Percentiles rank a stretch among this genome's conserved stretches.
Evolutionary conservation across 2,797 vertebrate genomes (phyloP).

Genomic region (Champsocephalus esox): DNA sequence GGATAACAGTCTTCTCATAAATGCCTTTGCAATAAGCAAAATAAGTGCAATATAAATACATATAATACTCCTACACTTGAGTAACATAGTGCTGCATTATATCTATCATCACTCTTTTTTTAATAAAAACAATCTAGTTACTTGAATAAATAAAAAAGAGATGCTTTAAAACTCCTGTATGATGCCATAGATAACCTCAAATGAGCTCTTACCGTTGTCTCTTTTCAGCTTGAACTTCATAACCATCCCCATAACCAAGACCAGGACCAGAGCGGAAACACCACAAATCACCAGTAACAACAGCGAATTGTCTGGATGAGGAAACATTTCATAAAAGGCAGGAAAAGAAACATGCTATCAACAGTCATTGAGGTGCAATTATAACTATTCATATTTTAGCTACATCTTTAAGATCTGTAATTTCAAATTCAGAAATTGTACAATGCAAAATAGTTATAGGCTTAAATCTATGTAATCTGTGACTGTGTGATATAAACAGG

Average conservation of each 20-base stretch:
- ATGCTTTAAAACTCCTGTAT: background rate
- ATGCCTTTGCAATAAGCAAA: background rate
- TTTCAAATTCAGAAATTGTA: background rate
- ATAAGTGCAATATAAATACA: background rate
- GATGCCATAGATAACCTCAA: background rate
- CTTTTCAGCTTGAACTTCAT: constrained; percentile 70
- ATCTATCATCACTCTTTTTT: background rate
- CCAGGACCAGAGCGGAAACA: constrained; percentile 51
- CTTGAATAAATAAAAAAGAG: background rate
- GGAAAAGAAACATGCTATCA: background rate
- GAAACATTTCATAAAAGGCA: constrained; percentile 3
- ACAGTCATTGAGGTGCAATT: background rate
- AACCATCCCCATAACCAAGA: constrained; percentile 48
- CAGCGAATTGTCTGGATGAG: background rate
- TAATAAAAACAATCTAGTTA: constrained; percentile 3
- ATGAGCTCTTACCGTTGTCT: constrained; percentile 59
- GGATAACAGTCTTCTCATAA: background rate
- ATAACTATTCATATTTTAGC: background rate
- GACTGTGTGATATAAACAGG: background rate
- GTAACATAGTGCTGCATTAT: background rate
- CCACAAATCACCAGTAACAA: constrained; percentile 68
- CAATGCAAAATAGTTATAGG: background rate
- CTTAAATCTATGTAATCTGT: background rate
- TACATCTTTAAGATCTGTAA: background rate
- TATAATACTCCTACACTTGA: background rate